Conservation (phyloP, 2,888 invertebrate genomes). For the Sepioteuthis lessoniana region DNA sequence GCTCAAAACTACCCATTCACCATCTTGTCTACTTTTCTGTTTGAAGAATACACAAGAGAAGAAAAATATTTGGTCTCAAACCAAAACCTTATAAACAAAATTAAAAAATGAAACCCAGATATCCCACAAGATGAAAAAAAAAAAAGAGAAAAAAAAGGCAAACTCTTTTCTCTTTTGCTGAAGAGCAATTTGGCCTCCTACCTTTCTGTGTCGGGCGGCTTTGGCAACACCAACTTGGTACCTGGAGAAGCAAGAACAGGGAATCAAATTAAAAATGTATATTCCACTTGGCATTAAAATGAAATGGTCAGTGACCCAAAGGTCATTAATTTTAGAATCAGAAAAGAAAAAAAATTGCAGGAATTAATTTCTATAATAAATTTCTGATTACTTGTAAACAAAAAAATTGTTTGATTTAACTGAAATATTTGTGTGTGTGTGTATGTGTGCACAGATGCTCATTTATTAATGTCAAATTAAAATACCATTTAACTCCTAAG, state of each 20-base stretch:
- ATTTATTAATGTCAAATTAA: too few species aligned
- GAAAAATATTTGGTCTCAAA: background rate
- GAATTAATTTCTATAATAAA: background rate
- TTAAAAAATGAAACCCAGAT: background rate
- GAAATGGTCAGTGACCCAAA: background rate
- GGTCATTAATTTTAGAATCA: background rate
- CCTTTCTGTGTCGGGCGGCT: slow-evolving; percentile 69
- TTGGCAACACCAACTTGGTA: slow-evolving; percentile 76
- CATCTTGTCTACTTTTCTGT: background rate
- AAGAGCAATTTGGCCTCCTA: background rate
- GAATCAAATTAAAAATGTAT: background rate
- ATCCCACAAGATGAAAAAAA: background rate
- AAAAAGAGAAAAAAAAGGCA: background rate
- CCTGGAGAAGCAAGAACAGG: slow-evolving; percentile 61
- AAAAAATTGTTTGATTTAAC: background rate
- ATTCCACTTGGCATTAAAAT: background rate
- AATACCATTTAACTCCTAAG: too few species aligned
- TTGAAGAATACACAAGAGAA: background rate
- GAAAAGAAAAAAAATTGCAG: background rate
- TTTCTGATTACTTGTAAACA: background rate
- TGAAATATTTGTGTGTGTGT: background rate
- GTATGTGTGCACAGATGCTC: too few species aligned
- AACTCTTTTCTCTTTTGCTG: background rate
- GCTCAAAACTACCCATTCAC: background rate
- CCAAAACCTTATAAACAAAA: too few species aligned